A percentile compares a stretch with the other conserved stretches of the same genome.
These are phyloP conservation scores for Sminthurinus aureus DNA, from an alignment of 2,888 invertebrate species.

Conservation along the genomic window DNA sequence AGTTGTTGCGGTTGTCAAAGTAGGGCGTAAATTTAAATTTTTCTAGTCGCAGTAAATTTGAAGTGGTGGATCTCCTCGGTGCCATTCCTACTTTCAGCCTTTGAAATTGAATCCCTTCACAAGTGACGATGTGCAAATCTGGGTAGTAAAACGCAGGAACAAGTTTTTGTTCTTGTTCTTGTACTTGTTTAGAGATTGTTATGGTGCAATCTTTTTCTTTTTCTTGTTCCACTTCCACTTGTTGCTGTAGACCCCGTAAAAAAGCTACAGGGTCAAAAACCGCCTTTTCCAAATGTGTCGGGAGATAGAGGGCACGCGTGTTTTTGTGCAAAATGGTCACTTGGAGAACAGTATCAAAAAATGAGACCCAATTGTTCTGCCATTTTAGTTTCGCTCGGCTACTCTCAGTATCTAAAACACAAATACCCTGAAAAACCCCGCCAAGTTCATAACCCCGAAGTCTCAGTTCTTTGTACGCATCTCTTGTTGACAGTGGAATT, in stretches of 20 bases:
- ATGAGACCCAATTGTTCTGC: constrained; percentile 86
- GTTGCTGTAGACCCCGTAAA: constrained; percentile 51
- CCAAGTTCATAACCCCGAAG: constrained; percentile 63
- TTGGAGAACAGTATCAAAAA: constrained; percentile 90
- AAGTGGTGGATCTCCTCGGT: constrained; percentile 68
- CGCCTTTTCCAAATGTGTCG: constrained; percentile 76
- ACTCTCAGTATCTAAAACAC: constrained; percentile 61
- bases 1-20: background rate
- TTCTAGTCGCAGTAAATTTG: constrained; percentile 65
- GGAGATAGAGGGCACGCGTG: constrained; percentile 75
- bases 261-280: constrained; percentile 70
- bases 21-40: constrained; percentile 32
- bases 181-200: background rate
- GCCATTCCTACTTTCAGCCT: constrained; percentile 81
- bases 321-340: constrained; percentile 76
- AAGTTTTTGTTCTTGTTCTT: background rate
- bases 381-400: constrained; percentile 67
- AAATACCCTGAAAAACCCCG: constrained; percentile 62
- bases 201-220: background rate
- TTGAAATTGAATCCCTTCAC: constrained; percentile 79
- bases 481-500: constrained; percentile 48
- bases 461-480: constrained; percentile 62
- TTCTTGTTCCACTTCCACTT: constrained; percentile 61
- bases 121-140: constrained; percentile 67
- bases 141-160: constrained; percentile 64